Conservation (phyloP, 2,888 invertebrate species). For the Hypsopygia costalis region DNA sequence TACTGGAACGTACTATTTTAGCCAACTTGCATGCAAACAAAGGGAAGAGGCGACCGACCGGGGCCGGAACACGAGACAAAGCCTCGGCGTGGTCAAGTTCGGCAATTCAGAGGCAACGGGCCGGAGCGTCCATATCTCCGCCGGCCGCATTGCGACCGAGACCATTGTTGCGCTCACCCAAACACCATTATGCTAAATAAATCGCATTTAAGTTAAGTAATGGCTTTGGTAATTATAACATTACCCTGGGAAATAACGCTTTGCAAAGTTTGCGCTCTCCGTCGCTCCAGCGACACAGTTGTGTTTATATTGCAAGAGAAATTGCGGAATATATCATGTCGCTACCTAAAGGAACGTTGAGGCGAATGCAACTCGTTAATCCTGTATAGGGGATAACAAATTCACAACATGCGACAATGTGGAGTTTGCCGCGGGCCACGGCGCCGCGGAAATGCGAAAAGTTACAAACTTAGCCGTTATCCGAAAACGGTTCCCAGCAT, state of each 20-base stretch:
- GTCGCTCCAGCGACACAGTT: conserved; percentile 12
- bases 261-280: conserved; percentile 12
- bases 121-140: conserved; percentile 42
- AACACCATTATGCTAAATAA: conserved; percentile 67
- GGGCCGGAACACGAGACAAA: conserved; percentile 34
- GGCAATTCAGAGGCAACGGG: conserved; percentile 50
- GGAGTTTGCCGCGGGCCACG: conserved; percentile 38
- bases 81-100: conserved; percentile 56
- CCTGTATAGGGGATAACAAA: conserved; percentile 45
- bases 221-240: conserved; percentile 49
- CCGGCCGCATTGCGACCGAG: conserved; percentile 46
- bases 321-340: conserved; percentile 17
- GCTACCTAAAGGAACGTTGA: conserved; percentile 14
- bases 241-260: conserved; percentile 39
- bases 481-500: conserved; percentile 60
- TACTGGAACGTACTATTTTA: conserved; percentile 19
- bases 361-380: conserved; percentile 45
- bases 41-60: conserved; percentile 32
- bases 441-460: conserved; percentile 67
- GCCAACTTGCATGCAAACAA: conserved; percentile 31
- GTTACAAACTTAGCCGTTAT: conserved; percentile 68
- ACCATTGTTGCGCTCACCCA: conserved; percentile 52
- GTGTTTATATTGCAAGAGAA: conserved; percentile 15
- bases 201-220: conserved; percentile 57
- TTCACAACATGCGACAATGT: conserved; percentile 53